Evolutionary conservation across 2,888 invertebrate species (phyloP).

Genomic region (Pseudolycoriella hygida): DNA sequence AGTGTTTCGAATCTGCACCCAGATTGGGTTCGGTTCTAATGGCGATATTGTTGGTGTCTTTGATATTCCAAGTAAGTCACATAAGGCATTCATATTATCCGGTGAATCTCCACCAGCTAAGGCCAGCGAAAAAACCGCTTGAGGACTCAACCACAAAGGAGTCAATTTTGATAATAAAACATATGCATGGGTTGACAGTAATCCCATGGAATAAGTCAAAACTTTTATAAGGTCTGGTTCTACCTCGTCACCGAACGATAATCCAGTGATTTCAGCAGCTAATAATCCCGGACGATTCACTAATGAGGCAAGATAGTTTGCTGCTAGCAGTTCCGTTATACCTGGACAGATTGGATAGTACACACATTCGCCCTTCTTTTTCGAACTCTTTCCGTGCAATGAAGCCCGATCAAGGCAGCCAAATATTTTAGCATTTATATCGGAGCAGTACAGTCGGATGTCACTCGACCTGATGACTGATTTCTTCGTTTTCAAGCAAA

Average conservation of each 20-base stretch:
- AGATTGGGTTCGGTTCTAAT: slow-evolving; percentile 19
- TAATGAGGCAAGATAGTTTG: slow-evolving; percentile 35
- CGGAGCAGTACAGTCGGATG: slow-evolving; percentile 29
- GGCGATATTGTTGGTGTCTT: slow-evolving; percentile 28
- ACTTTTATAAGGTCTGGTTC: slow-evolving; percentile 28
- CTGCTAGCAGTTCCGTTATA: slow-evolving; percentile 34
- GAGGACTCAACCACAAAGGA: slow-evolving; percentile 33
- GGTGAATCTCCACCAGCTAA: slow-evolving; percentile 35
- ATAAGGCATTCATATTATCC: slow-evolving; percentile 33
- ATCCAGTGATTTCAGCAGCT: slow-evolving; percentile 28
- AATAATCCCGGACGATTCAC: slow-evolving; percentile 33
- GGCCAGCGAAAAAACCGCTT: slow-evolving; percentile 33
- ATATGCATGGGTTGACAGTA: slow-evolving; percentile 32
- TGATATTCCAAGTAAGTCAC: slow-evolving; percentile 31
- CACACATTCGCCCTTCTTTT: slow-evolving; percentile 26
- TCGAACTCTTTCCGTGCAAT: slow-evolving; percentile 26
- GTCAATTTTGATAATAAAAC: slow-evolving; percentile 32
- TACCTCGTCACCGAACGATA: slow-evolving; percentile 24
- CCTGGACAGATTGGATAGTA: slow-evolving; percentile 33
- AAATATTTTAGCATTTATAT: slow-evolving; percentile 25
- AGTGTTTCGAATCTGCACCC: slow-evolving; percentile 28
- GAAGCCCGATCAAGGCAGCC: slow-evolving; percentile 31
- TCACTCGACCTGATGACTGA: slow-evolving; percentile 32
- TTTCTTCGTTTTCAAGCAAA: slow-evolving; percentile 30
- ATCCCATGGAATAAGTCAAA: slow-evolving; percentile 32